phyloP scores from a whole-genome alignment of 2,113 vertebrate genomes.

The Lycocorax pyrrhopterus region DNA sequence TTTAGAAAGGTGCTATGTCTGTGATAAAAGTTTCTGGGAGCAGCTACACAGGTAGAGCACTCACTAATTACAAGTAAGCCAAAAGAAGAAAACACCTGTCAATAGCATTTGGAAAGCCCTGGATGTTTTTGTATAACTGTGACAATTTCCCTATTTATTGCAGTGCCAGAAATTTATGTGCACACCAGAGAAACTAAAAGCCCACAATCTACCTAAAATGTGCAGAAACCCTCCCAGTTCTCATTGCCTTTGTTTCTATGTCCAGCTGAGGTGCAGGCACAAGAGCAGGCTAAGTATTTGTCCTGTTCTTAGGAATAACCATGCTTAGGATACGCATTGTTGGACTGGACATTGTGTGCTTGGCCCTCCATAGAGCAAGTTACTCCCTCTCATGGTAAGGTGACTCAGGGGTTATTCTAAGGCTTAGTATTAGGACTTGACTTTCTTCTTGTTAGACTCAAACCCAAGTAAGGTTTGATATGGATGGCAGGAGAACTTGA shows the following conservation, averaged over 20 bases:
- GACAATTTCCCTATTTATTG: not conserved
- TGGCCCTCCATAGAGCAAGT: not conserved
- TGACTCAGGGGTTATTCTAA: not conserved
- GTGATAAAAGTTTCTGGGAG: not conserved
- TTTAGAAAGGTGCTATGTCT: not conserved
- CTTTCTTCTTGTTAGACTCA: not conserved
- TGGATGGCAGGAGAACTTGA: not conserved
- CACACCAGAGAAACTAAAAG: not conserved
- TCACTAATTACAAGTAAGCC: not conserved
- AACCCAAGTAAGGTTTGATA: not conserved
- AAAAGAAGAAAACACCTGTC: not conserved
- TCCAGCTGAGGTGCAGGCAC: not conserved
- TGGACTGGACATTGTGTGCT: not conserved
- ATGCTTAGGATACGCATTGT: fast-evolving
- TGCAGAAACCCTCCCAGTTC: not conserved
- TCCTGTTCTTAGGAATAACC: not conserved
- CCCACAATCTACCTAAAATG: not conserved
- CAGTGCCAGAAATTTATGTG: not conserved
- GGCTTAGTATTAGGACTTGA: not conserved
- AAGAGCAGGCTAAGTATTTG: not conserved
- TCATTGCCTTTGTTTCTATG: not conserved
- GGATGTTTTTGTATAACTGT: not conserved
- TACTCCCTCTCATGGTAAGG: not conserved
- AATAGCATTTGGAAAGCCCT: not conserved
- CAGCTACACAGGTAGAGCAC: not conserved